Evolutionary conservation across 2,888 invertebrate genomes (phyloP).

Genomic region (Fragum sueziense): DNA sequence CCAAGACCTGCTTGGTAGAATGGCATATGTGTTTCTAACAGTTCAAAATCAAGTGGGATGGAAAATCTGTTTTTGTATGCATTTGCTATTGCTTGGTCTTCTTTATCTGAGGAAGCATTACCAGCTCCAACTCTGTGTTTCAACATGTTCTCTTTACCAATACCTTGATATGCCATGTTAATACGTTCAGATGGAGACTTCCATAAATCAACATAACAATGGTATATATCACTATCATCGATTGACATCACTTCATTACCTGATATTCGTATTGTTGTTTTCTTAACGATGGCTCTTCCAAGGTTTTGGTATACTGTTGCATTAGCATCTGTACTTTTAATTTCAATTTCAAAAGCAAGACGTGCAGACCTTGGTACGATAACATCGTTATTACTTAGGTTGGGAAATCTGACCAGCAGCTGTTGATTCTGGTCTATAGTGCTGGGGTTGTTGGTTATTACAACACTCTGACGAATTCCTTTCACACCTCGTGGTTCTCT

Average conservation of each 20-base stretch:
- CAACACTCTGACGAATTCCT: conserved; percentile 46
- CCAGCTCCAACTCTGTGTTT: conserved; percentile 40
- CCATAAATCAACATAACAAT: conserved; percentile 51
- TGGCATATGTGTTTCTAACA: conserved; percentile 39
- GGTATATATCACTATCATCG: conserved; percentile 16
- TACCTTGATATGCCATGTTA: conserved; percentile 48
- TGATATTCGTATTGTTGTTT: conserved; percentile 45
- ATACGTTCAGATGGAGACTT: conserved; percentile 30
- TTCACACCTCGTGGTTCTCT: conserved; percentile 44
- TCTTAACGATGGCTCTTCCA: conserved; percentile 55
- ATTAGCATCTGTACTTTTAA: conserved; percentile 41
- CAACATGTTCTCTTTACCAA: conserved; percentile 35
- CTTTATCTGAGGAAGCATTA: conserved; percentile 22
- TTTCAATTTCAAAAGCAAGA: conserved; percentile 38
- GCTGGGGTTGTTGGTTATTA: conserved; percentile 52
- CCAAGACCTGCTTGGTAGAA: conserved; percentile 44
- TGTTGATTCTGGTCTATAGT: conserved; percentile 61
- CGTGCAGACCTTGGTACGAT: conserved; percentile 55
- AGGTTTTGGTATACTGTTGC: conserved; percentile 46
- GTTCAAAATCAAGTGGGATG: conserved; percentile 47
- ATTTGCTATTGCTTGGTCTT: conserved; percentile 50
- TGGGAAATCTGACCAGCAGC: conserved; percentile 57
- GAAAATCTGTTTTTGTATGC: conserved; percentile 52
- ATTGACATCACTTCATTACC: conserved; percentile 52
- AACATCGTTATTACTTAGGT: conserved; percentile 46